A percentile compares a stretch with the other conserved stretches of the same genome.
Conservation (phyloP, 2,113 vertebrate genomes). For the Otis tarda region DNA sequence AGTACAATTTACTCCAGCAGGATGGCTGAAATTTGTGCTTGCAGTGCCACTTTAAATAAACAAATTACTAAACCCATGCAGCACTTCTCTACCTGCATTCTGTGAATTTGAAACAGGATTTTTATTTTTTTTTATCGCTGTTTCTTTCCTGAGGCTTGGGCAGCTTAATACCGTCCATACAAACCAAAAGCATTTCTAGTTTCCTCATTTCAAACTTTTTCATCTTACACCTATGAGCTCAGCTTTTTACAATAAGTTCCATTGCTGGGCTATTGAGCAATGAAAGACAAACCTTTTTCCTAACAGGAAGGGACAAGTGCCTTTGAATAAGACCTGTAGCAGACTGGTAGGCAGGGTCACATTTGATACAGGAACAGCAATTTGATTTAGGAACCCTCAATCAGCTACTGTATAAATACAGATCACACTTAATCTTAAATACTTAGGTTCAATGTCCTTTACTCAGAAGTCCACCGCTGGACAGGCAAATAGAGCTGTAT, state of each 20-base stretch:
- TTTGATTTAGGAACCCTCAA: not conserved
- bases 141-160: not conserved
- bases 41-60: constrained; percentile 48
- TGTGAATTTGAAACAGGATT: constrained; percentile 39
- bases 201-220: not conserved
- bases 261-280: not conserved
- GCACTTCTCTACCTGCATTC: constrained; percentile 11
- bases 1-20: constrained; percentile 47
- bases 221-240: not conserved
- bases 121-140: not conserved
- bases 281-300: not conserved
- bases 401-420: not conserved
- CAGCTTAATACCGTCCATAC: not conserved
- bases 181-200: not conserved
- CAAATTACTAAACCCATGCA: constrained; percentile 39
- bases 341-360: not conserved
- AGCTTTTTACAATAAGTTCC: not conserved
- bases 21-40: constrained; percentile 65
- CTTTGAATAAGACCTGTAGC: not conserved
- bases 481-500: not conserved
- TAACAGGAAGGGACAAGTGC: not conserved
- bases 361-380: not conserved
- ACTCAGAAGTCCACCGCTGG: not conserved
- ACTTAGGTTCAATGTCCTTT: not conserved
- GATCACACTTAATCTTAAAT: not conserved